These are phyloP conservation scores for Aldrovandia affinis DNA, from an alignment of 2,797 vertebrate genomes.

Conservation along the genomic window DNA sequence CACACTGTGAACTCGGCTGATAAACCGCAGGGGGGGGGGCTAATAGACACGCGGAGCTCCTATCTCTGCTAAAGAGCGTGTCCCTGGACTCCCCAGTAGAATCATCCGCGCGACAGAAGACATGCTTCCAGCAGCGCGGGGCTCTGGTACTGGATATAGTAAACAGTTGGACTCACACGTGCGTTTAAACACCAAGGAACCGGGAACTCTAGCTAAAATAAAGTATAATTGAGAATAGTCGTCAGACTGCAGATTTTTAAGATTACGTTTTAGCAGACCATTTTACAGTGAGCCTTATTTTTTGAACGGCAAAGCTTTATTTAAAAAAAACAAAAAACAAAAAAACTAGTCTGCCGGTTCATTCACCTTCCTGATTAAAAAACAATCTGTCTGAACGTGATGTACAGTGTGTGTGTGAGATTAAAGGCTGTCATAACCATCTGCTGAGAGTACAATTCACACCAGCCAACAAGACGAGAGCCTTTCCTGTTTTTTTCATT, in stretches of 20 bases:
- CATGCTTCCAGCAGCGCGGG: neutral
- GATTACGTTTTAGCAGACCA: neutral
- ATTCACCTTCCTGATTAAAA: neutral
- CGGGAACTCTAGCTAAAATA: neutral
- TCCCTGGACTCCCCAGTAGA: neutral
- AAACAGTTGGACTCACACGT: neutral
- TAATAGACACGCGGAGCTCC: slow-evolving; percentile 3
- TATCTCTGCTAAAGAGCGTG: neutral
- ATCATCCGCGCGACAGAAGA: neutral
- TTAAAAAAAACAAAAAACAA: no score
- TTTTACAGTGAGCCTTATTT: neutral
- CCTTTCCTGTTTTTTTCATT: slow-evolving; percentile 47
- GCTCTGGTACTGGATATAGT: neutral
- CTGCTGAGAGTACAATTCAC: slow-evolving; percentile 43
- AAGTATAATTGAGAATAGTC: neutral
- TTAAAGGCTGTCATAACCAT: slow-evolving; percentile 45
- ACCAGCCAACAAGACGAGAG: slow-evolving; percentile 31
- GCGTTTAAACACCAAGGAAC: neutral
- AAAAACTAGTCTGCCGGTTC: no score
- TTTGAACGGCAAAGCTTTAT: neutral
- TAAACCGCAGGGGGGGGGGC: slow-evolving; percentile 16
- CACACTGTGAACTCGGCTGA: neutral
- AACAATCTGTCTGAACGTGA: neutral
- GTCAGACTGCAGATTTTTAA: neutral
- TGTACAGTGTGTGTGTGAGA: neutral